Evolutionary conservation across 2,888 invertebrate species (phyloP), one percentile per base, ranked within the genome.

Genomic region (Ceriagrion tenellum): DNA sequence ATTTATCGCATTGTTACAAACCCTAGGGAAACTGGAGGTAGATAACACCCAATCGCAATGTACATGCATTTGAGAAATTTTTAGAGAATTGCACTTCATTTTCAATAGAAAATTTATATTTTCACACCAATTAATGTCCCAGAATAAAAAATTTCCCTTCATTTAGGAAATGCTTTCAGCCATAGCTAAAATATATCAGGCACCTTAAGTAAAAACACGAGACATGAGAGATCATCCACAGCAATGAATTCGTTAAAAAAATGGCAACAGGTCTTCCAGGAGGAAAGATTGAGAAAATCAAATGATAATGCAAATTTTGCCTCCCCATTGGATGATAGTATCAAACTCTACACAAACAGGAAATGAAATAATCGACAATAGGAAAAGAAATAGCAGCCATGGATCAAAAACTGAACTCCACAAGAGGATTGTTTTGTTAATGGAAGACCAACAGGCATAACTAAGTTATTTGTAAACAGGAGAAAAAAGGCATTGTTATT

Each of bases 61-160:
- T 35, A 69, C 69, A 40, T 40, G 40, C 63, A 47, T n/a, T 63
- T 47, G 47, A 93, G n/a, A n/a, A 59, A 69, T 47, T 23, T 55
- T 89, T 55, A 59, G 63, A 69, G 93, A 69, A 93, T 93, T 93
- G 93, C 93, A 93, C 93, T 93, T 93, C 20, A 55, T 69, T 93
- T 59, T 69, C n/a, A 47, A 26, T 13, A 47, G n/a, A 93, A n/a
- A 69, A 69, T n/a, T 47, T 18, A 16, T 56, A 59, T 56, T 91
- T 59, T 35, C 23, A 23, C 59, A 40, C 47, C 55, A 63, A 91
- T 40, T 40, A 0, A 20, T 63, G 35, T 63, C 63, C 40, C 16
- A 35, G 30, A 59, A 26, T 40, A 74, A 74, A 81, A 81, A 81
- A 81, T 35, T 47, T 63, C 55, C 69, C 3, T 93, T 40, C 47